A percentile compares a stretch with the other conserved stretches of the same genome.
phyloP scores from a whole-genome alignment of 1,140 invertebrate species.

The Zaprionus kolodkinae region DNA sequence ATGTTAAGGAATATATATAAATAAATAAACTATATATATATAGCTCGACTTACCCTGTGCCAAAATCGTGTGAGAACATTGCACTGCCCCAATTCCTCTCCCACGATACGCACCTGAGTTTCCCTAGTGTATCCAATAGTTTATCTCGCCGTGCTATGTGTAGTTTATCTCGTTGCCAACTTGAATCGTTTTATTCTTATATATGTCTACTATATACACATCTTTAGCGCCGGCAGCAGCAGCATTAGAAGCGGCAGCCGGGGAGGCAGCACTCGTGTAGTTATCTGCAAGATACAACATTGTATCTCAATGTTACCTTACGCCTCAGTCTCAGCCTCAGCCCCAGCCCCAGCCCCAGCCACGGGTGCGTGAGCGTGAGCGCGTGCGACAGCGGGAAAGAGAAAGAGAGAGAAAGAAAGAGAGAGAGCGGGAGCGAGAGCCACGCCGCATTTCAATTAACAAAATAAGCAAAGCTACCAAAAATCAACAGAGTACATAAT shows the following conservation, averaged over 20 bases:
- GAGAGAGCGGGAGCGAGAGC: background rate
- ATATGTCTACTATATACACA: slow-evolving; percentile 2
- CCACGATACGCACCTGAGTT: background rate
- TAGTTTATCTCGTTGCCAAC: slow-evolving; percentile 29
- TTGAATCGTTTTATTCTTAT: slow-evolving; percentile 29
- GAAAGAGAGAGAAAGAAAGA: slow-evolving; percentile 20
- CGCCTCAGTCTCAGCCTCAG: background rate
- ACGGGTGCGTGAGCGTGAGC: slow-evolving; percentile 29
- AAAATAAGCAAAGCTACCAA: slow-evolving; percentile 69
- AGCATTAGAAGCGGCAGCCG: slow-evolving; percentile 14
- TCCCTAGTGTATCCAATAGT: slow-evolving; percentile 5
- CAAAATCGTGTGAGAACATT: background rate
- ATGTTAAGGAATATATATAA: no score
- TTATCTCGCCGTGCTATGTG: background rate
- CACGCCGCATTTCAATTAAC: slow-evolving; percentile 72
- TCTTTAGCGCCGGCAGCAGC: background rate
- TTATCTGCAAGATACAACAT: slow-evolving; percentile 34
- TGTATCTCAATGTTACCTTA: slow-evolving; percentile 36
- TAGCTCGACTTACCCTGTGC: no score
- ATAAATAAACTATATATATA: background rate
- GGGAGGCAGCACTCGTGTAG: background rate
- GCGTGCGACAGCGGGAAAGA: slow-evolving; percentile 44
- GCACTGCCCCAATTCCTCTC: no score
- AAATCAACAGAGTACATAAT: slow-evolving; percentile 51
- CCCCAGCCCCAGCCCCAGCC: background rate